Evolutionary conservation across 2,888 invertebrate genomes (phyloP).

Genomic region (Hirtodrosophila cameraria): DNA sequence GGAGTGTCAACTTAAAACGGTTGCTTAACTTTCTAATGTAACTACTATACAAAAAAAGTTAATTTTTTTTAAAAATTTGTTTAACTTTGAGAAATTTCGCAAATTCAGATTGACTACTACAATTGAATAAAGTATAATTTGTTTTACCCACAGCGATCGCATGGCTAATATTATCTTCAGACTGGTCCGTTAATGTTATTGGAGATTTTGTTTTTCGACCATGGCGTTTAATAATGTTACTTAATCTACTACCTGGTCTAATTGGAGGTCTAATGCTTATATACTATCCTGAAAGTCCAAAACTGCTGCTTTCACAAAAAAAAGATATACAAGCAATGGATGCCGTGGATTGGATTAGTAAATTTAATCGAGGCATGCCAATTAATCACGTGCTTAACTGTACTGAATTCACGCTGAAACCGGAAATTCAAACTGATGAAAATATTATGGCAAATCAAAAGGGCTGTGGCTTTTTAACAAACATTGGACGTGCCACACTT

Average conservation of each 20-base stretch:
- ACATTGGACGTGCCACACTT: conserved; percentile 71
- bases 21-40: no score
- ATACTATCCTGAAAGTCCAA: conserved; percentile 76
- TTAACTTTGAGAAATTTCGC: no score
- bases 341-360: conserved; percentile 76
- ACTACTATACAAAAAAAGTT: no score
- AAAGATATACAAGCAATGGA: conserved; percentile 56
- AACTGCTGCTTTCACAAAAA: conserved; percentile 70
- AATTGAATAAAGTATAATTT: background rate
- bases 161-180: conserved; percentile 72
- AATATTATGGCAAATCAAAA: conserved; percentile 42
- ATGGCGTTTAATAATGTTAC: conserved; percentile 76
- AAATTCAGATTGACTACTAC: no score
- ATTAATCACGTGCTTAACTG: conserved; percentile 56
- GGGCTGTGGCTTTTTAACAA: conserved; percentile 62
- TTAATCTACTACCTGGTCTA: conserved; percentile 73
- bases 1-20: no score
- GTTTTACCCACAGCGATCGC: conserved; percentile 58
- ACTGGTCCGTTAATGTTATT: conserved; percentile 70
- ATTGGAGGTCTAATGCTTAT: conserved; percentile 68
- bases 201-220: conserved; percentile 73
- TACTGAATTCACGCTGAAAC: conserved; percentile 53
- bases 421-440: conserved; percentile 61
- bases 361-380: conserved; percentile 62
- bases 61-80: background rate